Base-by-base conservation (phyloP, 37 sponge, comb jelly and placozoan species). In the Haliclona indistincta region DNA sequence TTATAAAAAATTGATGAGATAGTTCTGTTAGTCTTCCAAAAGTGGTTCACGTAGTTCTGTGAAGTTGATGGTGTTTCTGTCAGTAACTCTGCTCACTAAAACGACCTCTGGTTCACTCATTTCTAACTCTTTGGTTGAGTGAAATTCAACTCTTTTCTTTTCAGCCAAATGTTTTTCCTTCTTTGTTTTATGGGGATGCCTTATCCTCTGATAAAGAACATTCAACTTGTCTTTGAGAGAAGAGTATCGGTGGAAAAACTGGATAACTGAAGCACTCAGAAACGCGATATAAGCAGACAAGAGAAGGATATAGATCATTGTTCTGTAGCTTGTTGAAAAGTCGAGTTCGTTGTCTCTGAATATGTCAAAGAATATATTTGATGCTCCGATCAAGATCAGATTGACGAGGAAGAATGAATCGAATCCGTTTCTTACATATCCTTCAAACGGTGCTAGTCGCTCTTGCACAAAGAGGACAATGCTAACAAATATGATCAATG, bases 201-300 rank as follows among this genome's bases (percentile, higher is more conserved):
- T 63, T 37, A 63, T 36, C 3, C 4, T 28, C 30, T 28, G 30
- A 4, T 36, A 29, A 41, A 60, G 39, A 1, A 45, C 30, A 40
- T 7, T 55, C 6, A 4, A 38, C 43, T 22, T 13, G n/a, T 30
- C 23, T 36, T 67, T 64, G 29, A 84, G 72, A 23, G 45, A 17
- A 29, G 77, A 64, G 17, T 84, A 70, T 3, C 71, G 71, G 22
- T 62, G 53, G 40, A 60, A 66, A 26, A 80, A 45, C 53, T 84
- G 73, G 75, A 81, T 76, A 23, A 76, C 26, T 4, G 77, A 1
- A 17, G 77, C 53, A 0, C 37, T 32, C 22, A 76, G 8, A 37
- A 77, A 71, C 1, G 58, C 85, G 6, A 84, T 38, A 33, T 84
- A 84, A 26, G 65, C 76, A 11, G 6, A 7, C 25, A 58, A n/a